Conservation (phyloP, 2,797 vertebrate genomes). For the Myripristis murdjan region DNA sequence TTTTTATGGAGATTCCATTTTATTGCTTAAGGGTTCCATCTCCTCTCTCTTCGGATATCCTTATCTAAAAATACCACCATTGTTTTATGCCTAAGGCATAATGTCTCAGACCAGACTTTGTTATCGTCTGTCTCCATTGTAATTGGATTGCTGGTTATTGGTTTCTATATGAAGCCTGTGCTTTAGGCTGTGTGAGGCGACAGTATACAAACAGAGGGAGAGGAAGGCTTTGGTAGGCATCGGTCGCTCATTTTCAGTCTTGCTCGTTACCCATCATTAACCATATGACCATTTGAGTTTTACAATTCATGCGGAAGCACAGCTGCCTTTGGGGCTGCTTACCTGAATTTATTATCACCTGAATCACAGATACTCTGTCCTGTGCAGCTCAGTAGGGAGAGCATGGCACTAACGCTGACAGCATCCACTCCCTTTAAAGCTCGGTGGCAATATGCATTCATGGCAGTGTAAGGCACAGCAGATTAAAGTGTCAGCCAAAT, state of each 20-base stretch:
- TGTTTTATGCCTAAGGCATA: conserved; percentile 21
- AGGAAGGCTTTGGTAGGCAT: not conserved
- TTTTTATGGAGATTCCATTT: not conserved
- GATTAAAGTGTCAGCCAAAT: too few species aligned
- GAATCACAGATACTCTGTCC: not conserved
- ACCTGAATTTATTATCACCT: not conserved
- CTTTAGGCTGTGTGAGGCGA: conserved; percentile 34
- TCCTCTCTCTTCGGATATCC: conserved; percentile 24
- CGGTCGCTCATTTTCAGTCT: not conserved
- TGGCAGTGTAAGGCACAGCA: too few species aligned
- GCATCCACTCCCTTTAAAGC: not conserved
- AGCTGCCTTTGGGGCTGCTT: not conserved
- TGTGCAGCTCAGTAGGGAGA: not conserved
- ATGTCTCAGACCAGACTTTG: conserved; percentile 42
- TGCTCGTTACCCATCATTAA: conserved; percentile 7
- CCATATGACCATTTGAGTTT: not conserved
- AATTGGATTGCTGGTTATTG: conserved; percentile 53
- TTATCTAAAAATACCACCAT: conserved; percentile 50
- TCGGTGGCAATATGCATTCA: not conserved
- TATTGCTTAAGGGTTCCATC: not conserved
- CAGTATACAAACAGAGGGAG: not conserved
- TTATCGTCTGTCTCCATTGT: conserved; percentile 57
- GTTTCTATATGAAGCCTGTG: conserved; percentile 46
- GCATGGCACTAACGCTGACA: not conserved
- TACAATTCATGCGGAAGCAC: not conserved